A percentile compares a stretch with the other conserved stretches of the same genome.
These are phyloP conservation scores for Acrocyrtus sp. DNA, from an alignment of 2,888 invertebrate species.

Conservation along the genomic window DNA sequence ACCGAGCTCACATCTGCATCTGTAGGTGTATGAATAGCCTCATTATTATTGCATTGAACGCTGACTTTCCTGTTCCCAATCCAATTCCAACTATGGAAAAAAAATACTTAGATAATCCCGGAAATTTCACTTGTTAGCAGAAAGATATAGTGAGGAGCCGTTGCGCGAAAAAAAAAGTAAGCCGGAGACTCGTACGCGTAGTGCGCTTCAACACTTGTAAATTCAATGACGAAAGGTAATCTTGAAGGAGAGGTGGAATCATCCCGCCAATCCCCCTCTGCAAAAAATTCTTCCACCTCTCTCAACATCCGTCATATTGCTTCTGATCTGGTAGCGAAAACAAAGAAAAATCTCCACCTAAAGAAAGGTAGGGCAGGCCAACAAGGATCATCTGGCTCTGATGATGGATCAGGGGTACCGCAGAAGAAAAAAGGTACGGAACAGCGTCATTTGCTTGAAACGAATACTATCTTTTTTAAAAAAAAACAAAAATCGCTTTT, in stretches of 20 bases:
- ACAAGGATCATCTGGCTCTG: neutral
- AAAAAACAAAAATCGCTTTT: neutral
- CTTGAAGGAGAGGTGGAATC: conserved; percentile 18
- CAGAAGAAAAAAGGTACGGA: conserved; percentile 46
- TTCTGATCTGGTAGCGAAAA: conserved; percentile 35
- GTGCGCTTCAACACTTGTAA: neutral
- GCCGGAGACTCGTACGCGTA: neutral
- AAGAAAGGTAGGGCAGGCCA: conserved; percentile 29
- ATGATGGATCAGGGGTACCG: neutral
- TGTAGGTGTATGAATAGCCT: too few relatives aligned
- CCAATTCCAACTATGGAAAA: neutral
- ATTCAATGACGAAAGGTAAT: conserved; percentile 18
- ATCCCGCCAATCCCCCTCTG: conserved; percentile 7
- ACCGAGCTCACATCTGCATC: too few relatives aligned
- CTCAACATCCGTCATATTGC: conserved; percentile 37
- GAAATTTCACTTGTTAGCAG: neutral
- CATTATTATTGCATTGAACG: too few relatives aligned
- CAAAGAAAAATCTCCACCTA: conserved; percentile 35
- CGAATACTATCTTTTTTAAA: neutral
- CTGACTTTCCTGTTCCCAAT: too few relatives aligned
- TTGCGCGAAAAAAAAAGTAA: neutral
- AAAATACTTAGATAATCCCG: too few relatives aligned
- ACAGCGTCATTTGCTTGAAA: neutral
- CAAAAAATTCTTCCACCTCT: conserved; percentile 19
- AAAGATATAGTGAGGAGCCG: neutral